phyloP scores from a whole-genome alignment of 2,113 vertebrate genomes.

The Peromyscus polionotus region DNA sequence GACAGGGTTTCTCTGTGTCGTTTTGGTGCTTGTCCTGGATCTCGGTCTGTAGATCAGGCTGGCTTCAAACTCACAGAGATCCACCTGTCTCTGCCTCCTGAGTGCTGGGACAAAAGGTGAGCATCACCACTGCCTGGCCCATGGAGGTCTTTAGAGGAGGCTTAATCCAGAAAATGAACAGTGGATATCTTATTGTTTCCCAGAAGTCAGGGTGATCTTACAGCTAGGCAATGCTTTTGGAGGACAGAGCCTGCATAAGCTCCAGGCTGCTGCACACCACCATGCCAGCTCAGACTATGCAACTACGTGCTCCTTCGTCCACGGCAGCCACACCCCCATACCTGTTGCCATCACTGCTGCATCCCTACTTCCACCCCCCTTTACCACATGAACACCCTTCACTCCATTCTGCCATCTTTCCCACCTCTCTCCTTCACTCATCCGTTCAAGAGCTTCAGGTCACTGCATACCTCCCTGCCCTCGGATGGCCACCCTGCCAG shows the following conservation, averaged over 20 bases:
- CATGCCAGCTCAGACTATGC: background rate
- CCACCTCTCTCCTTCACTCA: background rate
- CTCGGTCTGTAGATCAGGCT: too few relatives aligned
- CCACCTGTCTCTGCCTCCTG: too few relatives aligned
- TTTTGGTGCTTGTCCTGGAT: too few relatives aligned
- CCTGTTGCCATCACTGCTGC: background rate
- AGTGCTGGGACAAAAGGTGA: too few relatives aligned
- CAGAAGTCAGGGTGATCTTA: background rate
- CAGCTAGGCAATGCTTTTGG: background rate
- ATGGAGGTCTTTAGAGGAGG: background rate
- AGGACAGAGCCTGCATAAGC: background rate
- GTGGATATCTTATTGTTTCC: too few relatives aligned
- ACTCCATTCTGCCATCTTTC: background rate
- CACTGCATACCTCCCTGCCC: background rate
- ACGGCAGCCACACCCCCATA: background rate
- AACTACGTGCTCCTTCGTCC: background rate
- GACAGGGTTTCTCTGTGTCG: too few relatives aligned
- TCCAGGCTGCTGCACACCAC: background rate
- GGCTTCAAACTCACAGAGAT: too few relatives aligned
- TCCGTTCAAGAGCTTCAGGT: background rate
- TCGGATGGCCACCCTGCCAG: background rate
- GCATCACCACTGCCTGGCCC: too few relatives aligned
- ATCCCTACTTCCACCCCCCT: background rate
- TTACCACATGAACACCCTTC: background rate
- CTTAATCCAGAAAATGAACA: too few relatives aligned